These are phyloP conservation scores for Scalopus aquaticus DNA, from an alignment of 2,113 vertebrate genomes.

Conservation along the genomic window DNA sequence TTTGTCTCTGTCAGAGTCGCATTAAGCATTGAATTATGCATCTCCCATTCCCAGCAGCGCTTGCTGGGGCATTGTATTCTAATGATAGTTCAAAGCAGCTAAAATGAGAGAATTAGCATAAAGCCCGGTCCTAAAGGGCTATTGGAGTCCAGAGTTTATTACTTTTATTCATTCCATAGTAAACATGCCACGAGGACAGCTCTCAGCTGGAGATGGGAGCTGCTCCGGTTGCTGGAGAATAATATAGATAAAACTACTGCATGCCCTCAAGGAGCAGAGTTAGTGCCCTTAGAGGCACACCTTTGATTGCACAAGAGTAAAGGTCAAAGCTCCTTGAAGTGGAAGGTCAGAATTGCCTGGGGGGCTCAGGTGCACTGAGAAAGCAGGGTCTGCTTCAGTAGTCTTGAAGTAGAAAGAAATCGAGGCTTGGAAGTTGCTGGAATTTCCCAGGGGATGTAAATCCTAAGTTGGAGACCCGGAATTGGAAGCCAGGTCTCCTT, in stretches of 20 bases:
- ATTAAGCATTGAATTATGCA: constrained; percentile 38
- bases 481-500: background rate
- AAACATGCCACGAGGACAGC: constrained; percentile 54
- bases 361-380: background rate
- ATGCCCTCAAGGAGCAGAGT: background rate
- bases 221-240: constrained; percentile 30
- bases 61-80: background rate
- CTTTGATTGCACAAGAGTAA: background rate
- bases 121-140: constrained; percentile 47
- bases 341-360: background rate
- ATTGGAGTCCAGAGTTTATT: constrained; percentile 59
- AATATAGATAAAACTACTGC: constrained; percentile 18
- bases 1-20: background rate
- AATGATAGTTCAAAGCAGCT: constrained; percentile 48
- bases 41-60: background rate
- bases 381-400: background rate
- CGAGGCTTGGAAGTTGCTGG: background rate
- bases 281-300: background rate
- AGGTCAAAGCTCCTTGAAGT: background rate
- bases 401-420: background rate
- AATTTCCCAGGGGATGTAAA: background rate
- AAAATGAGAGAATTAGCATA: constrained; percentile 64
- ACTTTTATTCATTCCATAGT: constrained; percentile 58
- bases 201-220: constrained; percentile 3
- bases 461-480: background rate